A percentile compares a stretch with the other conserved stretches of the same genome.
Conservation (phyloP, 2,888 invertebrate species). For the Muschampia plurimacula region DNA sequence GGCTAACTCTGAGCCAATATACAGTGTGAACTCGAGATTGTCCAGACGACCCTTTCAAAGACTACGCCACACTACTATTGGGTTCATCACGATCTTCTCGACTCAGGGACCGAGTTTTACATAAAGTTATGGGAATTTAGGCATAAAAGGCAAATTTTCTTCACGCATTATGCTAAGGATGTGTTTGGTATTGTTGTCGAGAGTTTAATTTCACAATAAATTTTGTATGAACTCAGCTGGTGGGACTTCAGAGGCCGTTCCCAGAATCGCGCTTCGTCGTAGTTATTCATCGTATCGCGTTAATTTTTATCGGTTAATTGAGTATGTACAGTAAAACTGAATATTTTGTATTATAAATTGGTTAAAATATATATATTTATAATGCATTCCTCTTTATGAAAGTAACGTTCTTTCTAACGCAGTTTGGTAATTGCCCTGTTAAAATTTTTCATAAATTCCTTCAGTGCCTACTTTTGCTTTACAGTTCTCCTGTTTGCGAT, state of each 20-base stretch:
- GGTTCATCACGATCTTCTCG: constrained; percentile 23
- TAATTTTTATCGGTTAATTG: too few relatives aligned
- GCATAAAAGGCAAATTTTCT: constrained; percentile 31
- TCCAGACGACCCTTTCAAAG: constrained; percentile 4
- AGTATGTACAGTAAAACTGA: too few relatives aligned
- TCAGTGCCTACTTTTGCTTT: too few relatives aligned
- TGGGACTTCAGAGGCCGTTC: neutral
- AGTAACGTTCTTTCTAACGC: too few relatives aligned
- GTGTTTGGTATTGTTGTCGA: neutral
- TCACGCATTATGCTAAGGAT: constrained; percentile 18
- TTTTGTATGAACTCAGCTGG: neutral
- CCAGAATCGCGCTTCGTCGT: too few relatives aligned
- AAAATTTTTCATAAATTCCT: too few relatives aligned
- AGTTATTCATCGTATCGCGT: too few relatives aligned
- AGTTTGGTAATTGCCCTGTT: too few relatives aligned
- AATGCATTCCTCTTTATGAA: too few relatives aligned
- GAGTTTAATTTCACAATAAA: constrained; percentile 17
- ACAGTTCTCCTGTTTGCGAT: too few relatives aligned
- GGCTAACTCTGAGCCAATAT: neutral
- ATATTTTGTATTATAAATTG: too few relatives aligned
- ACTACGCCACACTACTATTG: constrained; percentile 8
- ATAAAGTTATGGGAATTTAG: constrained; percentile 35
- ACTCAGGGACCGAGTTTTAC: constrained; percentile 18
- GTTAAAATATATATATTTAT: too few relatives aligned
- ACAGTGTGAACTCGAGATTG: neutral